phyloP scores from a whole-genome alignment of 2,888 invertebrate genomes.

The Nephrocerus scutellatus region DNA sequence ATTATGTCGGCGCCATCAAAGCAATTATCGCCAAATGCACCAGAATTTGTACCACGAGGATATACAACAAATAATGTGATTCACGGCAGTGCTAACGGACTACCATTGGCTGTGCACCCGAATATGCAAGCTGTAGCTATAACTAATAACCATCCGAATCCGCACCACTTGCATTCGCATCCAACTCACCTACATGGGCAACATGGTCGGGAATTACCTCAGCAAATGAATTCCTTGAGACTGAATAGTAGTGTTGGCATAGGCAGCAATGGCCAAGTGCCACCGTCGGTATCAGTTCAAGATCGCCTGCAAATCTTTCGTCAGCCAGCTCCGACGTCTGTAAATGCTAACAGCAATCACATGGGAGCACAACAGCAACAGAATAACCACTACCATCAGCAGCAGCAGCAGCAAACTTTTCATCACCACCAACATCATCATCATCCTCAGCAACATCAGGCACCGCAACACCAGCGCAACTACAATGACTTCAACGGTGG shows the following conservation, averaged over 20 bases:
- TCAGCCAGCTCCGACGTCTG: too few relatives aligned
- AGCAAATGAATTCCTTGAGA: conserved; percentile 22
- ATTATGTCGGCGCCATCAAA: conserved; percentile 24
- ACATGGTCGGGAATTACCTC: conserved; percentile 19
- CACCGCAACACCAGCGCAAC: conserved; percentile 20
- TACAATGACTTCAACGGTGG: too few relatives aligned
- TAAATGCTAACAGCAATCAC: too few relatives aligned
- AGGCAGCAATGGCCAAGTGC: conserved; percentile 14
- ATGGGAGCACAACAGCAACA: too few relatives aligned
- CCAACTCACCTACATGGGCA: conserved; percentile 18
- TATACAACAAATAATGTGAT: conserved; percentile 19
- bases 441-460: conserved; percentile 15
- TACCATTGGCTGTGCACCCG: too few relatives aligned
- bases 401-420: conserved; percentile 10
- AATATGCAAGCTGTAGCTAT: too few relatives aligned
- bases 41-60: conserved; percentile 27
- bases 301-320: conserved; percentile 22
- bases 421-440: conserved; percentile 3
- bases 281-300: conserved; percentile 18
- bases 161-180: conserved; percentile 13
- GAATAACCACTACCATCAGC: conserved; percentile 16
- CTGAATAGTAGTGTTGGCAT: too few relatives aligned
- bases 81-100: conserved; percentile 3
- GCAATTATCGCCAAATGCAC: conserved; percentile 28
- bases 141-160: conserved; percentile 14